Evolutionary conservation across 2,888 invertebrate species (phyloP).

Genomic region (Gonocerus acuteangulatus): DNA sequence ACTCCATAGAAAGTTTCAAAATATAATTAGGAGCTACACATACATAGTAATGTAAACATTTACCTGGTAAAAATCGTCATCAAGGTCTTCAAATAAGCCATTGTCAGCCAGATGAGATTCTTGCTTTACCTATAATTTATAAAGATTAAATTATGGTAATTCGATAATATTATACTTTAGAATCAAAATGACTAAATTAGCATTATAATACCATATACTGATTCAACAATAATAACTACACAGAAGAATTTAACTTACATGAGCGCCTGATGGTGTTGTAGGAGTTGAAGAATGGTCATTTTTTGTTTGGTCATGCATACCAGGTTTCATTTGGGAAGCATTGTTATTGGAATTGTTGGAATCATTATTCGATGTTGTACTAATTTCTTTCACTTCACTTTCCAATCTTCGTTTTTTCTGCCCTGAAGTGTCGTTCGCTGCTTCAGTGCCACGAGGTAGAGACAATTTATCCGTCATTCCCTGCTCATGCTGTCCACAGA

Average conservation of each 20-base stretch:
- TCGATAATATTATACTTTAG: no score
- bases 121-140: slow-evolving; percentile 34
- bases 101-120: slow-evolving; percentile 33
- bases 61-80: slow-evolving; percentile 36
- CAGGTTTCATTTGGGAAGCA: slow-evolving; percentile 7
- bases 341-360: slow-evolving; percentile 16
- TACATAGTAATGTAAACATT: no score
- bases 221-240: no score
- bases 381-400: slow-evolving; percentile 29
- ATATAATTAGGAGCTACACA: no score
- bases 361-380: slow-evolving; percentile 7
- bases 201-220: no score
- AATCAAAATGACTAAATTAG: no score
- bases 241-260: slow-evolving; percentile 1
- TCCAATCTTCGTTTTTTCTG: slow-evolving; percentile 29
- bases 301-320: slow-evolving; percentile 16
- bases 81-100: slow-evolving; percentile 34
- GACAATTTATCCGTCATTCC: slow-evolving; percentile 27
- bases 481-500: slow-evolving; percentile 43
- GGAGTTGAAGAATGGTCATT: slow-evolving; percentile 18
- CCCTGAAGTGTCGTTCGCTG: slow-evolving; percentile 15
- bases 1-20: no score
- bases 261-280: slow-evolving; percentile 19
- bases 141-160: no score
- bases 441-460: slow-evolving; percentile 29